Conservation (phyloP, 1,140 invertebrate species). For the Apis mellifera region DNA sequence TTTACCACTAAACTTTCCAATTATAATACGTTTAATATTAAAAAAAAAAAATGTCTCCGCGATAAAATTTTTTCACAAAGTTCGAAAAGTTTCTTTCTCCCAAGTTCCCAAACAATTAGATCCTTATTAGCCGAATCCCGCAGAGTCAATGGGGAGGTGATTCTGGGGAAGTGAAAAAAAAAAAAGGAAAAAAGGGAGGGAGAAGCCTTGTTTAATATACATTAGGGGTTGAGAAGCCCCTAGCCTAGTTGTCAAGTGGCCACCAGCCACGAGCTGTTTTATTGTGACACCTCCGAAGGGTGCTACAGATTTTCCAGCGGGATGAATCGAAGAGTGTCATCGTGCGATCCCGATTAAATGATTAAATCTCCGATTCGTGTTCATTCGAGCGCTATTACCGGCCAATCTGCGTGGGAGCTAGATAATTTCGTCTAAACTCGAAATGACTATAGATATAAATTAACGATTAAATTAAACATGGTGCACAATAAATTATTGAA, state of each 20-base stretch:
- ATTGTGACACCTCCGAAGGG: conserved; percentile 73
- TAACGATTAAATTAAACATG: background rate
- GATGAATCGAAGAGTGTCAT: conserved; percentile 60
- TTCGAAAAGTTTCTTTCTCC: background rate
- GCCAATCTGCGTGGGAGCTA: conserved; percentile 75
- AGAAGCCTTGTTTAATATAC: conserved; percentile 63
- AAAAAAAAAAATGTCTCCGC: background rate
- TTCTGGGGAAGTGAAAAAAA: conserved; percentile 26
- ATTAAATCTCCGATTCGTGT: conserved; percentile 55
- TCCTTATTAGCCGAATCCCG: conserved; percentile 60
- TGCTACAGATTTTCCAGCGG: conserved; percentile 61
- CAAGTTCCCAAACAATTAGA: conserved; percentile 69
- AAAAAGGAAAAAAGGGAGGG: conserved; percentile 42
- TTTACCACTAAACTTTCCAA: too few species aligned
- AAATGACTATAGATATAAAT: background rate
- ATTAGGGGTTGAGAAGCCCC: conserved; percentile 61
- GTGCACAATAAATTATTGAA: background rate
- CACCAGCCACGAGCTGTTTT: conserved; percentile 70
- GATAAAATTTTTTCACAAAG: conserved; percentile 33
- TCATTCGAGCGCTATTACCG: conserved; percentile 73
- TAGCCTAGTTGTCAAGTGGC: conserved; percentile 70
- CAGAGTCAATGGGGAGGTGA: conserved; percentile 20
- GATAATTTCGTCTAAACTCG: conserved; percentile 28
- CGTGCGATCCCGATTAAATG: conserved; percentile 62
- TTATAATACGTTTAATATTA: background rate